phyloP scores from a whole-genome alignment of 2,113 vertebrate species.

The Mirounga angustirostris region DNA sequence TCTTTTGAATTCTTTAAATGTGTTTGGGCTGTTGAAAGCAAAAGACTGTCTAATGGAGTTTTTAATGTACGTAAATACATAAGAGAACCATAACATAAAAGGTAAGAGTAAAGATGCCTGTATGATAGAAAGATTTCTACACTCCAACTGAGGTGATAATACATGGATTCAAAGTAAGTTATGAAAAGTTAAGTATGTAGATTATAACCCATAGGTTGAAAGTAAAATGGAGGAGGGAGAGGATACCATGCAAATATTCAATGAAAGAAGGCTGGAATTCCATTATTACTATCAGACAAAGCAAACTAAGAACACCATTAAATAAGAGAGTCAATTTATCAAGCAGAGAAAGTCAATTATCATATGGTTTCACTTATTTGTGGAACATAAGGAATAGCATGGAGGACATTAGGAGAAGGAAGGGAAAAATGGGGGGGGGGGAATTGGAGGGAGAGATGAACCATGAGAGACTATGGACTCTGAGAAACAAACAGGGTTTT shows the following conservation, averaged over 20 bases:
- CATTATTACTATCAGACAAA: neutral
- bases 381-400: too few relatives aligned
- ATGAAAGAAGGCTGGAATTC: neutral
- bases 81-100: neutral
- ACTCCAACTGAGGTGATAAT: neutral
- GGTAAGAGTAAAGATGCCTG: neutral
- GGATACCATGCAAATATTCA: neutral
- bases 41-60: neutral
- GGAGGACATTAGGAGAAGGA: too few relatives aligned
- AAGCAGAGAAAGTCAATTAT: too few relatives aligned
- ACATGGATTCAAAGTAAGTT: neutral
- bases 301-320: neutral
- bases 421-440: too few relatives aligned
- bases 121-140: neutral
- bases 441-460: too few relatives aligned
- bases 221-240: neutral
- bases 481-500: too few relatives aligned
- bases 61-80: neutral
- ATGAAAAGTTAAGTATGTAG: neutral
- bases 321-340: neutral
- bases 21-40: neutral
- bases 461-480: too few relatives aligned
- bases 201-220: neutral
- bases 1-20: neutral
- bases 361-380: too few relatives aligned